Evolutionary conservation across 1,140 invertebrate species (phyloP).

Genomic region (Philotrypesis tridentata): DNA sequence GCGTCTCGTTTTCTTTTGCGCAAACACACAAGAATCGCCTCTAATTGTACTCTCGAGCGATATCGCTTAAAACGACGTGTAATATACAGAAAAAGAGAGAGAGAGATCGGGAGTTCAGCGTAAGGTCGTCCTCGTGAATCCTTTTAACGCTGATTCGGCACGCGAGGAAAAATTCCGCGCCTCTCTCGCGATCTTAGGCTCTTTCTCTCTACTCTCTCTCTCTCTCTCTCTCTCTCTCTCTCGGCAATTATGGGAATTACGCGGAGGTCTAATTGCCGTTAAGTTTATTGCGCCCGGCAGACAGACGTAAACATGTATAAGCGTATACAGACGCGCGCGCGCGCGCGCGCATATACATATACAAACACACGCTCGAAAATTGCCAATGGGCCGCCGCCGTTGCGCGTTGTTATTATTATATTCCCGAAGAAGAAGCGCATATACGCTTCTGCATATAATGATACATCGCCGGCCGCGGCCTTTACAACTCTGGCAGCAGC

Average conservation of each 20-base stretch:
- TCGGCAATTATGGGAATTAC: constrained; percentile 28
- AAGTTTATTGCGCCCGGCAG: constrained; percentile 4
- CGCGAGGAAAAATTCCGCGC: not conserved
- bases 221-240: too few species aligned
- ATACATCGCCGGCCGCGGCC: not conserved
- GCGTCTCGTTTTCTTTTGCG: not conserved
- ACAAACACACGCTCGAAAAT: not conserved
- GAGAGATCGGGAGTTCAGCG: not conserved
- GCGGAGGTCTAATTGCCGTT: constrained; percentile 18
- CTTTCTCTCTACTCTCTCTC: too few species aligned
- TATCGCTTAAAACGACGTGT: not conserved
- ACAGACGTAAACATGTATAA: not conserved
- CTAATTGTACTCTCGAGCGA: not conserved
- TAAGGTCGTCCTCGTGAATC: not conserved
- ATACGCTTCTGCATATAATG: not conserved
- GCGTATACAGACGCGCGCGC: not conserved
- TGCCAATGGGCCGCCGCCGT: not conserved
- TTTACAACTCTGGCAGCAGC: constrained; percentile 24
- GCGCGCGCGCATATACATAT: not conserved
- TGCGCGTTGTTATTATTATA: constrained; percentile 14
- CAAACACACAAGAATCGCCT: not conserved
- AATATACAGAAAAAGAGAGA: too few species aligned
- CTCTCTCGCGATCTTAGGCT: not conserved
- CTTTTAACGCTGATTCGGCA: not conserved
- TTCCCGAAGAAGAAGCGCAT: not conserved